These are phyloP conservation scores for Vireo altiloquus DNA, from an alignment of 2,113 vertebrate genomes.

Conservation along the genomic window DNA sequence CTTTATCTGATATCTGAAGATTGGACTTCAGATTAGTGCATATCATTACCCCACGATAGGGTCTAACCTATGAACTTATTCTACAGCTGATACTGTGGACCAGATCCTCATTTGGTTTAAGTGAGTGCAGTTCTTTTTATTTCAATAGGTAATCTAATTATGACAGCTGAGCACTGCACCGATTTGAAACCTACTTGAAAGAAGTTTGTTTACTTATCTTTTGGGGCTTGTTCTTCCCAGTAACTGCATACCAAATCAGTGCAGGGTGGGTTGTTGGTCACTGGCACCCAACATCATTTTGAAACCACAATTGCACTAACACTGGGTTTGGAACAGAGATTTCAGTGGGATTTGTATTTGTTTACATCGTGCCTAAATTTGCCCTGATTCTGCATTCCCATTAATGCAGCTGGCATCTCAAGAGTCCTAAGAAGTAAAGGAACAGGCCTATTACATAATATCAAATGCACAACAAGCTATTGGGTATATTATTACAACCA, in stretches of 20 bases:
- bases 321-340: not conserved
- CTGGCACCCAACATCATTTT: not conserved
- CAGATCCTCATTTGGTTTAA: not conserved
- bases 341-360: not conserved
- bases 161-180: not conserved
- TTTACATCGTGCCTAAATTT: constrained; percentile 1
- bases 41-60: constrained; percentile 16
- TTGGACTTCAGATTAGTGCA: not conserved
- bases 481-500: not conserved
- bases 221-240: not conserved
- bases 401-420: not conserved
- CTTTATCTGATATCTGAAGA: constrained; percentile 62
- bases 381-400: not conserved
- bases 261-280: not conserved
- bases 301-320: not conserved
- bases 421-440: not conserved
- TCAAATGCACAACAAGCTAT: not conserved
- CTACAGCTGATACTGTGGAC: not conserved
- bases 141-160: constrained; percentile 15
- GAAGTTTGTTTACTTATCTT: not conserved
- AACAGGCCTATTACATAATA: not conserved
- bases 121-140: not conserved
- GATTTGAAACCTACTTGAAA: not conserved
- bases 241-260: not conserved
- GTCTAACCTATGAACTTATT: constrained; percentile 44